Evolutionary conservation across 2,888 invertebrate genomes (phyloP).

Genomic region (Strigamia maritima): DNA sequence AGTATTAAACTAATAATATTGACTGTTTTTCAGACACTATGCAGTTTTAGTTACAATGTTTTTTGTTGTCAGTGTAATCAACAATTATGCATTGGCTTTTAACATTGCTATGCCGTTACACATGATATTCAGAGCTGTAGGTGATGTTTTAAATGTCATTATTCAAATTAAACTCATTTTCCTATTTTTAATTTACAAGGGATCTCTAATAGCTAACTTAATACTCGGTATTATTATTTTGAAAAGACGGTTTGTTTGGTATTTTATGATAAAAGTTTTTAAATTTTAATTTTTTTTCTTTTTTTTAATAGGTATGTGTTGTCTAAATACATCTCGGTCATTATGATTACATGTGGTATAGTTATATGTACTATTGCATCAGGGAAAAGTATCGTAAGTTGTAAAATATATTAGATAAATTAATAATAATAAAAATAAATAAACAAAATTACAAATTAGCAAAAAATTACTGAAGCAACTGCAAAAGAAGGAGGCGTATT

Average conservation of each 20-base stretch:
- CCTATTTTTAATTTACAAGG: slow-evolving; percentile 58
- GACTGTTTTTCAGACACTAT: slow-evolving; percentile 64
- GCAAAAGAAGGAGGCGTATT: not conserved
- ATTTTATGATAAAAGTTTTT: slow-evolving; percentile 29
- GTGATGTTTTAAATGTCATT: slow-evolving; percentile 22
- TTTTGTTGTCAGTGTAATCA: slow-evolving; percentile 84
- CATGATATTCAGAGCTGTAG: slow-evolving; percentile 94
- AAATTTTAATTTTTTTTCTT: slow-evolving; percentile 30
- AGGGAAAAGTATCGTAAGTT: slow-evolving; percentile 41
- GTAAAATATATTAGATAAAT: not conserved
- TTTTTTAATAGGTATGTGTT: slow-evolving; percentile 68
- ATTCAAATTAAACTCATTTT: slow-evolving; percentile 35
- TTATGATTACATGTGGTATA: slow-evolving; percentile 91
- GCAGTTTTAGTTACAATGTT: slow-evolving; percentile 79
- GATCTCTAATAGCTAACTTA: slow-evolving; percentile 94
- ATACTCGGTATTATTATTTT: slow-evolving; percentile 87
- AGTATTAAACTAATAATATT: not conserved
- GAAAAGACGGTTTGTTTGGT: slow-evolving; percentile 63
- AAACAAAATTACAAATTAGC: not conserved
- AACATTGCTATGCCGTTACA: slow-evolving; percentile 97
- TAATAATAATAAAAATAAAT: not conserved
- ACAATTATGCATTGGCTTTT: slow-evolving; percentile 93
- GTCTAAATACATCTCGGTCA: slow-evolving; percentile 83
- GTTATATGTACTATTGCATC: slow-evolving; percentile 85
- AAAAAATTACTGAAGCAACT: not conserved